Evolutionary conservation across 2,113 vertebrate genomes (phyloP).

Genomic region (Carollia perspicillata): DNA sequence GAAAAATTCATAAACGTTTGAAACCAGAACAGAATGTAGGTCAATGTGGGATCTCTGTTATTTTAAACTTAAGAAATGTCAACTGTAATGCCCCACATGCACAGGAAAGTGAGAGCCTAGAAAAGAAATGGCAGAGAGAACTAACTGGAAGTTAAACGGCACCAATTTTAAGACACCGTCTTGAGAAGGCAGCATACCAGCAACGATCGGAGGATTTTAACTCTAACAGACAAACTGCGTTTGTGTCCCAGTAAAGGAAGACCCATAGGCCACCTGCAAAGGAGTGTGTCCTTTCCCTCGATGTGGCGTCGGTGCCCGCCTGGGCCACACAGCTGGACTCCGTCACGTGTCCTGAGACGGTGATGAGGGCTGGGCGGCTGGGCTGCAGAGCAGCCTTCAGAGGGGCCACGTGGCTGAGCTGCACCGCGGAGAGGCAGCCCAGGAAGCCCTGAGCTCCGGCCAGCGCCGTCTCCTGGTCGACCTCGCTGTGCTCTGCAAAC

Average conservation of each 20-base stretch:
- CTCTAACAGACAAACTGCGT: background rate
- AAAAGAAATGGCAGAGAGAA: background rate
- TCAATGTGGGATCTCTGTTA: background rate
- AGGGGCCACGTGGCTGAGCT: constrained; percentile 91
- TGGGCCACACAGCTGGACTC: constrained; percentile 87
- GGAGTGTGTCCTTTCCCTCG: constrained; percentile 89
- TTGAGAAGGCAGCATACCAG: background rate
- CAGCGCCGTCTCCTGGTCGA: constrained; percentile 86
- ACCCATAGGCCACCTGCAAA: constrained; percentile 86
- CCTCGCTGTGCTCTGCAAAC: constrained; percentile 75
- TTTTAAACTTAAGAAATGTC: background rate
- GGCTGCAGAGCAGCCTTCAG: constrained; percentile 90
- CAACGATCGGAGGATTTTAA: background rate
- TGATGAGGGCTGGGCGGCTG: constrained; percentile 81
- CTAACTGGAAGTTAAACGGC: background rate
- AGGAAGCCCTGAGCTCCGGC: constrained; percentile 88
- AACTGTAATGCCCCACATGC: background rate
- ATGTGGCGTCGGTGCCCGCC: constrained; percentile 81
- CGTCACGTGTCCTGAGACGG: constrained; percentile 83
- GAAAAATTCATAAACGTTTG: background rate
- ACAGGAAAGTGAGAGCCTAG: background rate
- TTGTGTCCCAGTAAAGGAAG: constrained; percentile 3
- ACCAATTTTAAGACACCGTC: background rate
- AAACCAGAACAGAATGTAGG: background rate
- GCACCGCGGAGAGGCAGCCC: constrained; percentile 93